Evolutionary conservation across 2,797 vertebrate species (phyloP), one percentile per base, ranked within the genome.

Genomic region (Squalus acanthias): DNA sequence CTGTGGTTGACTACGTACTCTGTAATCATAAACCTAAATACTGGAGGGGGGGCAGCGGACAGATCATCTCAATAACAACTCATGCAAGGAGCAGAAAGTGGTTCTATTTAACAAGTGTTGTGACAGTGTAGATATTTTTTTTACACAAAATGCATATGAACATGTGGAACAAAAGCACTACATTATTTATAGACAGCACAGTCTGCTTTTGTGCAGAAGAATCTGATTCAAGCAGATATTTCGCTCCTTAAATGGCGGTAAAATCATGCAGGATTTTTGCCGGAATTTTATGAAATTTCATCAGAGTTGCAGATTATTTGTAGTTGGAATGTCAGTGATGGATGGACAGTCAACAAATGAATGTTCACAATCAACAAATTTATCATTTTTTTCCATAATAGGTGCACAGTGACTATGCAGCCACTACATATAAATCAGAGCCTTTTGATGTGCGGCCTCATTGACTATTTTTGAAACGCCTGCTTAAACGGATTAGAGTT

Each of bases 301-400:
- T 92, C 60, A 20, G 88, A 91, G 53, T 67, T 39, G n/a, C 17
- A n/a, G 65, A 65, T 46, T n/a, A 46, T 93, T 93, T 69, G 91
- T 67, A 17, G 33, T 69, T 46, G 3, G 13, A 39, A 46, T 65
- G 60, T 92, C 33, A 92, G 20, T 93, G 91, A 93, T 93, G 91
- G 91, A 93, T 67, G 91, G 33, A 69, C 33, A 69, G n/a, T 93
- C 63, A 93, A 69, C 91, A 69, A 93, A 69, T 93, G n/a, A 65
- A 46, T 93, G 91, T 93, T 93, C n/a, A 10, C 91, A 46, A 46
- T 46, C 91, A 46, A 46, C 63, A 67, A 93, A 67, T 93, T 24
- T 69, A 46, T 24, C 65, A n/a, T 46, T 69, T 46, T 22, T 92
- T 69, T 69, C 46, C 63, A 93, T 65, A 92, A 67, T 92, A 69